phyloP scores from a whole-genome alignment of 2,113 vertebrate genomes.

The Paramormyrops kingsleyae region DNA sequence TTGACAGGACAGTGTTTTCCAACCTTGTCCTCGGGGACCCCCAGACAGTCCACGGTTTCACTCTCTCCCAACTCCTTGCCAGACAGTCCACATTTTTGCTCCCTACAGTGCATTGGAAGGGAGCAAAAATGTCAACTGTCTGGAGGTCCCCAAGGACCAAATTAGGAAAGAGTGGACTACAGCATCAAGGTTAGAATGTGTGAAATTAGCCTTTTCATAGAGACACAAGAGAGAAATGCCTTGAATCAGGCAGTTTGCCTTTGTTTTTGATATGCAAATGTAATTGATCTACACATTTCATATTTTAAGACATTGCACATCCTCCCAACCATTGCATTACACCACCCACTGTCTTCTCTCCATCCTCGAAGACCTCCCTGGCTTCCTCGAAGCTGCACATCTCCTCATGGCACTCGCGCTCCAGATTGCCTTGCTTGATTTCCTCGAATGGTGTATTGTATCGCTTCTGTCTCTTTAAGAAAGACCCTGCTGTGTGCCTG shows the following conservation, averaged over 20 bases:
- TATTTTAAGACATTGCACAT: neutral
- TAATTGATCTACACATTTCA: neutral
- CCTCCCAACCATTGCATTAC: neutral
- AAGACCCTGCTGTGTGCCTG: constrained; percentile 50
- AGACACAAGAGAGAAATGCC: neutral
- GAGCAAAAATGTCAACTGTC: neutral
- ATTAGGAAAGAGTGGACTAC: neutral
- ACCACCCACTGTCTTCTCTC: constrained; percentile 62
- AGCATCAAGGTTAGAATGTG: neutral
- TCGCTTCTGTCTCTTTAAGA: constrained; percentile 69
- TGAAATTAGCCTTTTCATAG: neutral
- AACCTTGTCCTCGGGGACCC: neutral
- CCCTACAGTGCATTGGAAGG: neutral
- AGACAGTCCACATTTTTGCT: neutral
- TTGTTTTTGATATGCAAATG: neutral
- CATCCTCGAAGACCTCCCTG: constrained; percentile 73
- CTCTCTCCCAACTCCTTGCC: neutral
- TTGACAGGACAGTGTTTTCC: neutral
- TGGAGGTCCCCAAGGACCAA: neutral
- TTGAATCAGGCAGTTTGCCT: neutral
- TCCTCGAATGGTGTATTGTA: constrained; percentile 72
- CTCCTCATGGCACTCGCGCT: constrained; percentile 77
- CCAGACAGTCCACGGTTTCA: neutral
- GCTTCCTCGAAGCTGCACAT: constrained; percentile 74
- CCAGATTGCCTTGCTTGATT: constrained; percentile 61